These are phyloP conservation scores for Anas bernieri DNA, from an alignment of 2,797 vertebrate species.

Conservation along the genomic window DNA sequence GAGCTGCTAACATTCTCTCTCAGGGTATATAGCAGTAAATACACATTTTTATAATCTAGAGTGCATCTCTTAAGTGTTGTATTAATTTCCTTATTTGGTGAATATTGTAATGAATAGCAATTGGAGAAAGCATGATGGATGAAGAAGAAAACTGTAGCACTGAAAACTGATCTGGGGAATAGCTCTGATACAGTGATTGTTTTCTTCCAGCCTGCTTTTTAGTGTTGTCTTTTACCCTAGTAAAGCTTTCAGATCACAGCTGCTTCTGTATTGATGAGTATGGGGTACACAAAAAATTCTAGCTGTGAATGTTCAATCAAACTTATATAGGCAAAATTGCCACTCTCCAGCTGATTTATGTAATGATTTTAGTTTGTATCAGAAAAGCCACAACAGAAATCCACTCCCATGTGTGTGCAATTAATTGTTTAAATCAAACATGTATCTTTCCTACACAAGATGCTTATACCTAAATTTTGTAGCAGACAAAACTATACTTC, in stretches of 20 bases:
- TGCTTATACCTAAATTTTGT: slow-evolving; percentile 54
- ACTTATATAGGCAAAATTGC: slow-evolving; percentile 59
- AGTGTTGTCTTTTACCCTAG: slow-evolving; percentile 45
- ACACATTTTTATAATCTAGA: background rate
- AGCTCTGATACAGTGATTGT: slow-evolving; percentile 41
- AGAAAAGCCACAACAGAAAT: background rate
- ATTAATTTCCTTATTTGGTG: slow-evolving; percentile 15
- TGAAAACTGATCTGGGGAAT: slow-evolving; percentile 29
- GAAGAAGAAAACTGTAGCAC: background rate
- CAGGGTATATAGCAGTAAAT: background rate
- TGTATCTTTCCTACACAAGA: background rate
- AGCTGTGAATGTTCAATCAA: slow-evolving; percentile 47
- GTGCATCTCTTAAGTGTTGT: background rate
- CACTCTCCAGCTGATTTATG: slow-evolving; percentile 45
- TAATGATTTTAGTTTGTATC: slow-evolving; percentile 45
- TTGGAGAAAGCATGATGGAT: background rate
- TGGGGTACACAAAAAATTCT: slow-evolving; percentile 50
- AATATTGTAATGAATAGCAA: slow-evolving; percentile 12
- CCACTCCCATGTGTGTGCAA: background rate
- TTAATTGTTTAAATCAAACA: slow-evolving; percentile 51
- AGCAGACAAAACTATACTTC: background rate
- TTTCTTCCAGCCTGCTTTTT: slow-evolving; percentile 39
- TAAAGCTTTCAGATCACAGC: slow-evolving; percentile 69
- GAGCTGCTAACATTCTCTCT: slow-evolving; percentile 21
- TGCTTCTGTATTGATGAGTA: slow-evolving; percentile 63